phyloP scores from a whole-genome alignment of 2,113 vertebrate genomes.

The Saccopteryx leptura region DNA sequence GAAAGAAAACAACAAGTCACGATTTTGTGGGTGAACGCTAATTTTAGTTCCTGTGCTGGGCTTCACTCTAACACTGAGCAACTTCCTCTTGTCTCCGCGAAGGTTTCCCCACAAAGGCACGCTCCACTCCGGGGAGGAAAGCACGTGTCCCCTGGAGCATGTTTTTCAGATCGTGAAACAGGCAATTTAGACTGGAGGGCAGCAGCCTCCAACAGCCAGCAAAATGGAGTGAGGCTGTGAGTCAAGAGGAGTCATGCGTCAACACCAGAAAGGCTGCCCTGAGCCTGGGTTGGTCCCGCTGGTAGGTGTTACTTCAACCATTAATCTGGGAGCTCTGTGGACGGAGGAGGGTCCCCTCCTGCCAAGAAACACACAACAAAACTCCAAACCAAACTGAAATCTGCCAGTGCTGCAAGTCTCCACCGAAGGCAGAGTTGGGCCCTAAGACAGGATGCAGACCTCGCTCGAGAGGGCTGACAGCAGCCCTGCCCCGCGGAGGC shows the following conservation, averaged over 20 bases:
- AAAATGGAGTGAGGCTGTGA: background rate
- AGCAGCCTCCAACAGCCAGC: background rate
- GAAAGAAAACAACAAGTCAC: slow-evolving; percentile 17
- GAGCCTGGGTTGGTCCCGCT: slow-evolving; percentile 75
- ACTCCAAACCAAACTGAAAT: slow-evolving; percentile 89
- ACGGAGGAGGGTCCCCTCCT: slow-evolving; percentile 66
- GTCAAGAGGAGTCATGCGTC: slow-evolving; percentile 72
- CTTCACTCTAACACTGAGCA: background rate
- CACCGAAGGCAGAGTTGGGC: slow-evolving; percentile 76
- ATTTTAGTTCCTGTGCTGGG: background rate
- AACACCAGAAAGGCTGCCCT: slow-evolving; percentile 78
- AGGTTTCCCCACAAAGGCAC: background rate
- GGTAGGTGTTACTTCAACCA: slow-evolving; percentile 88
- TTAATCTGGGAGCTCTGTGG: slow-evolving; percentile 84
- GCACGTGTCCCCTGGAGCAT: background rate
- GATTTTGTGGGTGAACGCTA: background rate
- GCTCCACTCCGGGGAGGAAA: background rate
- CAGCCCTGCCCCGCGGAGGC: slow-evolving; percentile 67
- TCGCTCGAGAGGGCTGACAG: slow-evolving; percentile 73
- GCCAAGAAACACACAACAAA: slow-evolving; percentile 90
- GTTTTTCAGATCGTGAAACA: slow-evolving; percentile 7
- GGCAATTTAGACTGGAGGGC: background rate
- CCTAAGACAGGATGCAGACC: slow-evolving; percentile 83
- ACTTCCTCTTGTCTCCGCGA: background rate
- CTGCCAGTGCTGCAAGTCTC: slow-evolving; percentile 87